Evolutionary conservation across 2,113 vertebrate genomes (phyloP).

Genomic region (Ochotona curzoniae): DNA sequence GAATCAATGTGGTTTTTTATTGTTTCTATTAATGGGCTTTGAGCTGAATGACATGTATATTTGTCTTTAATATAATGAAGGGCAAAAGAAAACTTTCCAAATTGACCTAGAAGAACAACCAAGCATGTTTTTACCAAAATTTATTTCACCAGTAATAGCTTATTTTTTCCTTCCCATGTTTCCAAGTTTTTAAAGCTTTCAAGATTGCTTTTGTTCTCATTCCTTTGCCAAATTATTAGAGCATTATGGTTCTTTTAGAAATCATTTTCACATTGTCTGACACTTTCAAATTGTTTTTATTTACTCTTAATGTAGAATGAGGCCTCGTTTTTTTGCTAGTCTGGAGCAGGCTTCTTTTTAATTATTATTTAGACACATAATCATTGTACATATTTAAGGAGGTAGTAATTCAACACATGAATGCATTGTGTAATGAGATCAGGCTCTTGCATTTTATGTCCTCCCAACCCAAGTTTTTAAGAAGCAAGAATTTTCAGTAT

Average conservation of each 20-base stretch:
- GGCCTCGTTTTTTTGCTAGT: not conserved
- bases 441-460: not conserved
- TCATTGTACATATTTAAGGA: too few relatives aligned
- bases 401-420: too few relatives aligned
- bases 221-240: constrained; percentile 63
- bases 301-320: constrained; percentile 14
- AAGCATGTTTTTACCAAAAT: constrained; percentile 61
- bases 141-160: constrained; percentile 44
- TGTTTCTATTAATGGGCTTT: constrained; percentile 21
- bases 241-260: constrained; percentile 39
- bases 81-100: constrained; percentile 57
- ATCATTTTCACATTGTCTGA: constrained; percentile 58
- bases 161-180: constrained; percentile 44
- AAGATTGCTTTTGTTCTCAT: constrained; percentile 28
- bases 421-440: too few relatives aligned
- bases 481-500: not conserved
- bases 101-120: constrained; percentile 23
- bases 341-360: not conserved
- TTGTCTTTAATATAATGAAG: not conserved
- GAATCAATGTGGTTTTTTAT: not conserved
- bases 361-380: too few relatives aligned
- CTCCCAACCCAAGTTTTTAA: not conserved
- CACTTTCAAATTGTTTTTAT: not conserved
- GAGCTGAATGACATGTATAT: not conserved
- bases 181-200: constrained; percentile 60